A percentile compares a stretch with the other conserved stretches of the same genome.
phyloP scores from a whole-genome alignment of 2,797 vertebrate species.

The Gobionotothen gibberifrons region DNA sequence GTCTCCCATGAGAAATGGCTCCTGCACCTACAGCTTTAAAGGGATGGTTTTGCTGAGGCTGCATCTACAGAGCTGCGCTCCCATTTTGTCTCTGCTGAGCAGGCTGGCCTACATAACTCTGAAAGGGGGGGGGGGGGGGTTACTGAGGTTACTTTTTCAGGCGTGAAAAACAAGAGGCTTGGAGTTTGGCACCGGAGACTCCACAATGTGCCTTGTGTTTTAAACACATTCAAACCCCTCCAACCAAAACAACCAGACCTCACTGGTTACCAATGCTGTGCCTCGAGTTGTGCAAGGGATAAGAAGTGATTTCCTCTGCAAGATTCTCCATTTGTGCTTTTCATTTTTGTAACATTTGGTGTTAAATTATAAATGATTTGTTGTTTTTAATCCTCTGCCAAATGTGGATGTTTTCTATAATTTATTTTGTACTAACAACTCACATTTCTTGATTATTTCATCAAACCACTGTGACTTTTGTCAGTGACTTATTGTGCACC shows the following conservation, averaged over 20 bases:
- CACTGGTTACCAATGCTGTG: constrained; percentile 5
- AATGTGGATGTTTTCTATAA: background rate
- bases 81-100: constrained; percentile 60
- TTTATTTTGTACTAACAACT: background rate
- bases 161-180: constrained; percentile 52
- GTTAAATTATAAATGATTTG: background rate
- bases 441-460: background rate
- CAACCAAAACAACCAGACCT: constrained; percentile 15
- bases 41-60: constrained; percentile 63
- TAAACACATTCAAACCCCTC: constrained; percentile 36
- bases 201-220: constrained; percentile 62
- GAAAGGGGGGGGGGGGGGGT: constrained; percentile 29
- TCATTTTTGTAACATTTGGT: background rate
- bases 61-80: constrained; percentile 45
- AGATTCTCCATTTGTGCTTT: background rate
- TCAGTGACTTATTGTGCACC: background rate
- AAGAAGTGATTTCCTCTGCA: background rate
- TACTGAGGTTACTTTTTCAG: constrained; percentile 55
- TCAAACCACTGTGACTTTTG: constrained; percentile 12
- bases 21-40: constrained; percentile 34
- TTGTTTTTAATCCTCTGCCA: background rate
- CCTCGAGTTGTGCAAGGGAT: background rate
- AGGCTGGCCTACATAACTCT: constrained; percentile 69
- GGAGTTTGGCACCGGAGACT: constrained; percentile 42
- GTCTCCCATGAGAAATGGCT: constrained; percentile 35